Percentiles rank a stretch among this genome's conserved stretches.
phyloP scores from a whole-genome alignment of 1,140 invertebrate species.

The Zaprionus capensis region DNA sequence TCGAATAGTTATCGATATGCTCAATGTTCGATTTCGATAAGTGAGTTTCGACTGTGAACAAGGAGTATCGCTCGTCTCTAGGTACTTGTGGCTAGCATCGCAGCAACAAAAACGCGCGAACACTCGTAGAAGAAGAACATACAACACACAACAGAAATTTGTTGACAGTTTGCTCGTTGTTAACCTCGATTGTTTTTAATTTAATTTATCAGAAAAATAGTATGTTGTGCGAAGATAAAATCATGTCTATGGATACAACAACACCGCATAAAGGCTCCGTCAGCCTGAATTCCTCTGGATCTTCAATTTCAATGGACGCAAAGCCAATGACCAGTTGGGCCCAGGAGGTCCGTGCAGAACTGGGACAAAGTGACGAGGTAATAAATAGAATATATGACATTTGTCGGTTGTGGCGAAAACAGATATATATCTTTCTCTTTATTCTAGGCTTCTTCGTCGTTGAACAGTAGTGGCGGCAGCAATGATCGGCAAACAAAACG shows the following conservation, averaged over 20 bases:
- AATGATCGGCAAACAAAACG: conserved; percentile 41
- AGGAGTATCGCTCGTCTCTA: neutral
- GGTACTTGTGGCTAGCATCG: conserved; percentile 30
- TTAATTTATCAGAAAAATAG: neutral
- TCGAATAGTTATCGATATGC: neutral
- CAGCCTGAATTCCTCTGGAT: conserved; percentile 67
- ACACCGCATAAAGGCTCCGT: conserved; percentile 52
- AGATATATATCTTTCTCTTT: too few relatives aligned
- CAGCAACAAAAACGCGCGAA: conserved; percentile 64
- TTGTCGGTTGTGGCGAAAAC: neutral
- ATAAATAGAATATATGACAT: neutral
- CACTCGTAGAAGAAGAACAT: conserved; percentile 7
- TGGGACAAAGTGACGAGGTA: conserved; percentile 69
- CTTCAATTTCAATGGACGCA: conserved; percentile 62
- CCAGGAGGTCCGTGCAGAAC: conserved; percentile 67
- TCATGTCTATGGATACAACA: conserved; percentile 57
- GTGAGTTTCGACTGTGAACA: neutral
- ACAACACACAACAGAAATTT: conserved; percentile 16
- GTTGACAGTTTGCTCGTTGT: conserved; percentile 1
- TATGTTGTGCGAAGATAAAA: conserved; percentile 68
- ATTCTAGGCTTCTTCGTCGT: conserved; percentile 55
- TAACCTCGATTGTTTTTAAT: neutral
- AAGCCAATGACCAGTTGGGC: conserved; percentile 69
- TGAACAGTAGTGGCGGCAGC: conserved; percentile 63
- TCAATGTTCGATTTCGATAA: neutral